phyloP scores from a whole-genome alignment of 2,888 invertebrate genomes.

The Gasteruption jaculator region DNA sequence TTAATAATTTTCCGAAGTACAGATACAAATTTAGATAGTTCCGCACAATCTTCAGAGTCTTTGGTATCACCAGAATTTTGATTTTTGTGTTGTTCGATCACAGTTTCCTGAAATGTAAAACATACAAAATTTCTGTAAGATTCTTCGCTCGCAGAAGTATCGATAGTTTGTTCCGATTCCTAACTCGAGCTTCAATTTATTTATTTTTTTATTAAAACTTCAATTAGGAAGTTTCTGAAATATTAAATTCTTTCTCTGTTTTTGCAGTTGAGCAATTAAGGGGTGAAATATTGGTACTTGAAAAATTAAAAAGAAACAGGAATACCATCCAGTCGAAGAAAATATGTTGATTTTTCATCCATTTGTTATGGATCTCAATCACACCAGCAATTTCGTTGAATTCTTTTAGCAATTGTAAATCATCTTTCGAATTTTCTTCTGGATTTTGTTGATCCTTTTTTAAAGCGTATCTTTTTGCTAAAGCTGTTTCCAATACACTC shows the following conservation, averaged over 20 bases:
- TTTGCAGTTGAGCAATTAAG: too few species aligned
- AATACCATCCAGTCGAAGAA: slow-evolving; percentile 37
- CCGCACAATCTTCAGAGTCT: slow-evolving; percentile 16
- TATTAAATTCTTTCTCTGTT: too few species aligned
- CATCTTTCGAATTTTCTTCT: slow-evolving; percentile 11
- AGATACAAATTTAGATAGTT: slow-evolving; percentile 30
- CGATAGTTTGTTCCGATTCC: too few species aligned
- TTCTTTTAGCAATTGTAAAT: slow-evolving; percentile 22
- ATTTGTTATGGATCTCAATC: slow-evolving; percentile 29
- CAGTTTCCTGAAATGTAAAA: slow-evolving; percentile 31
- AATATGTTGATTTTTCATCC: slow-evolving; percentile 26
- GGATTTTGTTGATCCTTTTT: too few species aligned
- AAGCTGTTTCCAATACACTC: slow-evolving; percentile 27
- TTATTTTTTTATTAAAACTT: too few species aligned
- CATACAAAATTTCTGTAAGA: too few species aligned
- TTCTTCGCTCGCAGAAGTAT: too few species aligned
- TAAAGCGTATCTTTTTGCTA: slow-evolving; percentile 28
- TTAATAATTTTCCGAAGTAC: slow-evolving; percentile 29
- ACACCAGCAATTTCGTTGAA: slow-evolving; percentile 25
- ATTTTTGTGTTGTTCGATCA: slow-evolving; percentile 26
- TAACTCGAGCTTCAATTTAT: too few species aligned
- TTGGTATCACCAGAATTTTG: slow-evolving; percentile 6
- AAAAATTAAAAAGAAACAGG: neutral
- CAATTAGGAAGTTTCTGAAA: too few species aligned
- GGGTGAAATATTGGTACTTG: too few species aligned